Conservation (phyloP, 2,888 invertebrate genomes). For the Zygogramma bicolorata region DNA sequence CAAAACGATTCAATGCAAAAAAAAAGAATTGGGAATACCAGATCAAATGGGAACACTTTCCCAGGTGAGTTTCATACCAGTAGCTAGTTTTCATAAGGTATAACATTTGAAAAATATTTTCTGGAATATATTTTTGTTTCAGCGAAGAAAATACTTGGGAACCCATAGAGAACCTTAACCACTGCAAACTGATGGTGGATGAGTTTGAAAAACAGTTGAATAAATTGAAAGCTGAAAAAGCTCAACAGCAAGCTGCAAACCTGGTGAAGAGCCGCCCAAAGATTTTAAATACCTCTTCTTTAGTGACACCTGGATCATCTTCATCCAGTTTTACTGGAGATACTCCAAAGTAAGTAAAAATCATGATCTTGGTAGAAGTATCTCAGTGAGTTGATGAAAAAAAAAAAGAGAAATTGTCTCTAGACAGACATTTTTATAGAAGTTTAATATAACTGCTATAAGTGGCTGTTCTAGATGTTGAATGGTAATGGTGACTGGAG, state of each 20-base stretch:
- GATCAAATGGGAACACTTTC: slow-evolving; percentile 87
- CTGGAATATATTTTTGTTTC: slow-evolving; percentile 34
- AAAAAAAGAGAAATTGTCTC: no score
- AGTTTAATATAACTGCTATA: no score
- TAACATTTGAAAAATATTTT: no score
- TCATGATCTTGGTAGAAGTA: no score
- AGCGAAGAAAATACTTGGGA: slow-evolving; percentile 90
- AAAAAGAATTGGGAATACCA: slow-evolving; percentile 84
- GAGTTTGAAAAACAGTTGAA: slow-evolving; percentile 85
- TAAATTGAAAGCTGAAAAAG: slow-evolving; percentile 72
- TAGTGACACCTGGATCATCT: slow-evolving; percentile 11
- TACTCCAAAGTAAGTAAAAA: slow-evolving; percentile 15
- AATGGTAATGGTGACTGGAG: no score
- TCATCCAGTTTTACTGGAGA: slow-evolving; percentile 5
- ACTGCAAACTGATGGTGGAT: slow-evolving; percentile 82
- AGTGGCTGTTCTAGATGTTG: no score
- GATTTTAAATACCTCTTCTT: slow-evolving; percentile 1
- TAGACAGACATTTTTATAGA: no score
- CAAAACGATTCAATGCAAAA: slow-evolving; percentile 84
- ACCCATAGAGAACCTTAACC: slow-evolving; percentile 80
- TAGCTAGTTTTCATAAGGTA: no score
- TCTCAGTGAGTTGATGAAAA: no score
- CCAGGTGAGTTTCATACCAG: slow-evolving; percentile 72
- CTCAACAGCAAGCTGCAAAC: slow-evolving; percentile 62
- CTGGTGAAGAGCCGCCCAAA: slow-evolving; percentile 32